Evolutionary conservation across 2,888 invertebrate species (phyloP).

Genomic region (Fissipunctia ypsillon): DNA sequence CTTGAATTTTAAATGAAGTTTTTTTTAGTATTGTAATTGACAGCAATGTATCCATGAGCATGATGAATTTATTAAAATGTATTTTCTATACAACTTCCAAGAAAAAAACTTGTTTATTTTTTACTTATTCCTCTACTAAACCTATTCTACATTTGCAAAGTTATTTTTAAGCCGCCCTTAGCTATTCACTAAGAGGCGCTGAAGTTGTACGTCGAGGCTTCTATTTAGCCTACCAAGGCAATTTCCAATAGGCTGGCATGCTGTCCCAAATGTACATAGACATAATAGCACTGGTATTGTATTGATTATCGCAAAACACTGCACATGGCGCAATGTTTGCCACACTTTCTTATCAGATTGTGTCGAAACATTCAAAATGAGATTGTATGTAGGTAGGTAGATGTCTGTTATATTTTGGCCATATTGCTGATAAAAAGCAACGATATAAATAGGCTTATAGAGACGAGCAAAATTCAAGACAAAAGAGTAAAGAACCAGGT

Average conservation of each 20-base stretch:
- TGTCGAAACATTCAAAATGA: not conserved
- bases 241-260: not conserved
- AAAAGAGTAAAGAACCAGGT: not conserved
- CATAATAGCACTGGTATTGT: not conserved
- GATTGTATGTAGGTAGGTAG: not conserved
- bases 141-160: rapidly evolving
- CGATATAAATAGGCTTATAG: not conserved
- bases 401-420: not conserved
- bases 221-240: not conserved
- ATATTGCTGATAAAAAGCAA: not conserved
- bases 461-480: not conserved
- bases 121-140: not conserved
- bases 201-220: too few relatives aligned
- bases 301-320: not conserved
- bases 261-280: not conserved
- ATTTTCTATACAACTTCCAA: not conserved
- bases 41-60: not conserved
- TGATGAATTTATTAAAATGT: conserved; percentile 15
- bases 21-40: not conserved
- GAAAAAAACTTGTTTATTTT: not conserved
- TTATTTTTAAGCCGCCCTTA: not conserved
- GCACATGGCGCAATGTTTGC: not conserved
- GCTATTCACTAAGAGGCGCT: too few relatives aligned
- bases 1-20: not conserved
- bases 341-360: not conserved